Conservation (phyloP, 2,113 vertebrate genomes). For the Rhea pennata region DNA sequence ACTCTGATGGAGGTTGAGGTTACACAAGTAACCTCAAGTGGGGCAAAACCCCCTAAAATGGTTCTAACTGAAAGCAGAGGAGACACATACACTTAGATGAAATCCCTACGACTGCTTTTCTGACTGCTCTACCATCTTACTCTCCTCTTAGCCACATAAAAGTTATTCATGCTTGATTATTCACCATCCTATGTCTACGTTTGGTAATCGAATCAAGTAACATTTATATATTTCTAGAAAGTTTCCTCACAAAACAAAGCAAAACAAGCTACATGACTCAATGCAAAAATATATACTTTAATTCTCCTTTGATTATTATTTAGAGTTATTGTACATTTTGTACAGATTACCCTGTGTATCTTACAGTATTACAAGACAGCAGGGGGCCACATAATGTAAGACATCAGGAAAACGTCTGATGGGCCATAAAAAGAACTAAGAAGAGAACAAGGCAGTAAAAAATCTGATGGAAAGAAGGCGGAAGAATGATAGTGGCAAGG, state of each 20-base stretch:
- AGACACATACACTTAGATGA: background rate
- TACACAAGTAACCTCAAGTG: background rate
- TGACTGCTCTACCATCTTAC: background rate
- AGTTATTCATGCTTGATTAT: background rate
- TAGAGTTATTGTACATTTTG: background rate
- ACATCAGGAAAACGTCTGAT: background rate
- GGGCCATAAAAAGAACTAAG: background rate
- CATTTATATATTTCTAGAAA: background rate
- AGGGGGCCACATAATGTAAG: conserved; percentile 54
- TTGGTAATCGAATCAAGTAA: background rate
- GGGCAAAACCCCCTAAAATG: background rate
- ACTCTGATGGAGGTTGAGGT: background rate
- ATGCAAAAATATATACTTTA: background rate
- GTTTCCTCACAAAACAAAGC: background rate
- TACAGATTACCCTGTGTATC: background rate
- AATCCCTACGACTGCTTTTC: background rate
- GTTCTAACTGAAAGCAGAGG: background rate
- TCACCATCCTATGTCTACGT: background rate
- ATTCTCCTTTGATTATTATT: background rate
- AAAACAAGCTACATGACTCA: background rate
- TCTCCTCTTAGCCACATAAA: background rate
- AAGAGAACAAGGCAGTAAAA: background rate
- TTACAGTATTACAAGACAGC: background rate
- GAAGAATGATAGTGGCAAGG: background rate
- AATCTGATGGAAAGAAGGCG: background rate